Conservation (phyloP, 23 tunicate genomes). For the Corella eumyota region DNA sequence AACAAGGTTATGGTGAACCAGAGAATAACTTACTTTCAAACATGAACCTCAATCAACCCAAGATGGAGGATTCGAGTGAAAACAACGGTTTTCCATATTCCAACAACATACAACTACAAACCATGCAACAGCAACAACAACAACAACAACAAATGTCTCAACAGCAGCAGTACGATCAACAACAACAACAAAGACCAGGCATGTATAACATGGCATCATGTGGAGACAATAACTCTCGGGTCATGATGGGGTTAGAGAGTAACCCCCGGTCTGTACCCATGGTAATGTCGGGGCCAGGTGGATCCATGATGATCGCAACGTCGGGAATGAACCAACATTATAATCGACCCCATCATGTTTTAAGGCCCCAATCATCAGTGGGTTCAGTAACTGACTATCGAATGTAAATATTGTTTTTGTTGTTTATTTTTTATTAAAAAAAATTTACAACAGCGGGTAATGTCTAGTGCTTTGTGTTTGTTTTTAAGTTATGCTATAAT, state of each 20-base stretch:
- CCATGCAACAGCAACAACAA: slow-evolving; percentile 18
- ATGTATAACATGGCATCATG: slow-evolving; percentile 1
- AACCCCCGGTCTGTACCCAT: slow-evolving; percentile 2
- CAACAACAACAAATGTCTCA: slow-evolving; percentile 8
- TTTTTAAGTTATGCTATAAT: too few relatives aligned
- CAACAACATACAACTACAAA: slow-evolving; percentile 6
- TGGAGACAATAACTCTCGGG: background rate
- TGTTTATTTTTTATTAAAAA: background rate
- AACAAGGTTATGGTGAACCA: too few relatives aligned
- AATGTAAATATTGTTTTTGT: slow-evolving; percentile 7
- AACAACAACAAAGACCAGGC: slow-evolving; percentile 1
- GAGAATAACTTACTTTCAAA: too few relatives aligned
- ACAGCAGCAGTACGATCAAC: slow-evolving; percentile 11
- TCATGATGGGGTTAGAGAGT: slow-evolving; percentile 6
- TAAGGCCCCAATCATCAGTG: slow-evolving; percentile 33
- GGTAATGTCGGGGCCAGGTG: slow-evolving; percentile 1
- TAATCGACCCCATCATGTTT: slow-evolving; percentile 10
- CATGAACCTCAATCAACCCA: too few relatives aligned
- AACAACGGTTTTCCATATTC: too few relatives aligned
- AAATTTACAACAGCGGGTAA: too few relatives aligned
- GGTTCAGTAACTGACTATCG: slow-evolving; percentile 28
- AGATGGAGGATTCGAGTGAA: too few relatives aligned
- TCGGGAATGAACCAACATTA: slow-evolving; percentile 19
- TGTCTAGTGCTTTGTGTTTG: too few relatives aligned
- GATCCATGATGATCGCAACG: background rate